These are phyloP conservation scores for Elysia chlorotica DNA, from an alignment of 1,140 invertebrate species.

Conservation along the genomic window DNA sequence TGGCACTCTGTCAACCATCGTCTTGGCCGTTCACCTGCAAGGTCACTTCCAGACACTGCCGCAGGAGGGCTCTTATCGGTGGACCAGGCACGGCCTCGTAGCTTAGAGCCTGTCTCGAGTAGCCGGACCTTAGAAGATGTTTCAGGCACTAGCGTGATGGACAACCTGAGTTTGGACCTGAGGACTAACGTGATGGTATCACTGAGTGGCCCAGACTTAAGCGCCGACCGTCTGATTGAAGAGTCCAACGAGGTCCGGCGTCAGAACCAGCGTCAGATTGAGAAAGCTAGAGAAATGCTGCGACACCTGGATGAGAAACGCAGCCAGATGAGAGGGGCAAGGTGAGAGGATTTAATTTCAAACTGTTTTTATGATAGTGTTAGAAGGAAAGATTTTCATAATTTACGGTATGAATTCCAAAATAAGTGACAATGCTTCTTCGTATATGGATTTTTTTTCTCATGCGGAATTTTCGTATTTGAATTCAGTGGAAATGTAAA, in stretches of 20 bases:
- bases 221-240: conserved; percentile 32
- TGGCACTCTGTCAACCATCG: neutral
- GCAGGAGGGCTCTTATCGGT: too few species aligned
- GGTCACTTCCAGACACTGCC: too few species aligned
- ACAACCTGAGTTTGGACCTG: conserved; percentile 6
- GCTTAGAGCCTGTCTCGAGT: neutral
- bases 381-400: too few species aligned
- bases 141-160: too few species aligned
- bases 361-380: too few species aligned
- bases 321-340: neutral
- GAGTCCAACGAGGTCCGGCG: conserved; percentile 34
- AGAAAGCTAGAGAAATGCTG: conserved; percentile 33
- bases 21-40: neutral
- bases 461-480: too few species aligned
- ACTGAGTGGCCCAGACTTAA: conserved; percentile 9
- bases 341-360: neutral
- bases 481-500: too few species aligned
- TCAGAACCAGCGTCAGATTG: conserved; percentile 37
- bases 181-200: conserved; percentile 18
- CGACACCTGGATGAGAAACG: conserved; percentile 23
- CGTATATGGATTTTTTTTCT: too few species aligned
- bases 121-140: too few species aligned
- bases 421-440: too few species aligned
- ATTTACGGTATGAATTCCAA: too few species aligned
- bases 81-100: neutral